Evolutionary conservation across 2,113 vertebrate genomes (phyloP).

Genomic region (Antennarius striatus): DNA sequence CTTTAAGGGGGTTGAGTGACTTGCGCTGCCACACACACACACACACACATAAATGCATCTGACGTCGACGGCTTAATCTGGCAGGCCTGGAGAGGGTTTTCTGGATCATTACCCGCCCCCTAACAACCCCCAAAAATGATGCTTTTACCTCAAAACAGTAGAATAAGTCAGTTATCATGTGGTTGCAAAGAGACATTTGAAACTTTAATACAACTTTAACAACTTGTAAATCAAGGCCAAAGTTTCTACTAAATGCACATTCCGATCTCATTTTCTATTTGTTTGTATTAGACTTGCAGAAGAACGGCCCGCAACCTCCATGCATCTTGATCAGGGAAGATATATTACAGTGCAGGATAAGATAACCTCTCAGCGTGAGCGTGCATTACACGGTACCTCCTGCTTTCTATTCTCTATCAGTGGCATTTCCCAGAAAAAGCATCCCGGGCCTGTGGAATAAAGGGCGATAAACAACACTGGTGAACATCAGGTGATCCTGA

Average conservation of each 20-base stretch:
- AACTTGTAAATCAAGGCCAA: constrained; percentile 37
- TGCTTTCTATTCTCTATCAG: constrained; percentile 52
- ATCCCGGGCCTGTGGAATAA: constrained; percentile 36
- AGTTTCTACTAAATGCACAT: constrained; percentile 19
- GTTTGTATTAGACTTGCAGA: constrained; percentile 16
- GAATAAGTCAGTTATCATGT: constrained; percentile 34
- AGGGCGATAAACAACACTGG: constrained; percentile 53
- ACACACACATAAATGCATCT: constrained; percentile 51
- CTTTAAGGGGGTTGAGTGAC: constrained; percentile 52
- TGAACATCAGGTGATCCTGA: constrained; percentile 44
- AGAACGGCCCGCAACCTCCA: constrained; percentile 27
- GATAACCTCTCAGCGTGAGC: constrained; percentile 41
- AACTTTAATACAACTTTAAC: constrained; percentile 34
- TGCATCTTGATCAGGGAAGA: constrained; percentile 36
- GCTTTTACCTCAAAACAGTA: constrained; percentile 34
- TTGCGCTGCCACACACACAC: constrained; percentile 10
- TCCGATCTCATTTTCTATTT: constrained; percentile 16
- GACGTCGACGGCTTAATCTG: constrained; percentile 54
- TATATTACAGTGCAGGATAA: constrained; percentile 24
- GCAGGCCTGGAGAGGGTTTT: constrained; percentile 41
- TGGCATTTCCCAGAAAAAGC: constrained; percentile 61
- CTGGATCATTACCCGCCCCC: constrained; percentile 46
- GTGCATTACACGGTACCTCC: constrained; percentile 19
- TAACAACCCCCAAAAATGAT: constrained; percentile 43
- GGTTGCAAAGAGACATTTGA: constrained; percentile 40